Conservation (phyloP, 2,888 invertebrate species). For the Archips crataeganus region DNA sequence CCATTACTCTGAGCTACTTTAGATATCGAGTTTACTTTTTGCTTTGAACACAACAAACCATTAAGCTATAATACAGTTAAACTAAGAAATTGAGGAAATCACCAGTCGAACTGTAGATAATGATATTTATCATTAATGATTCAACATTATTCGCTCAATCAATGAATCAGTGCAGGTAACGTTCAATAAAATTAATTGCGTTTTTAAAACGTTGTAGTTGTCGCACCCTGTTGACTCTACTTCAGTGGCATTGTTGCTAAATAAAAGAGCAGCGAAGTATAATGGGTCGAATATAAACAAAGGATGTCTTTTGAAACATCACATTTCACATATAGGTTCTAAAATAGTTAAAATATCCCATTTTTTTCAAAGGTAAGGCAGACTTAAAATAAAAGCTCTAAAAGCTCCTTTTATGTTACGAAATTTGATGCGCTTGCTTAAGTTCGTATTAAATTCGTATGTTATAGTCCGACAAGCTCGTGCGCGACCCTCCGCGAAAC, state of each 20-base stretch:
- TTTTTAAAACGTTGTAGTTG: background rate
- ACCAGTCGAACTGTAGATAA: constrained; percentile 56
- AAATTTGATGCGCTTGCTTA: background rate
- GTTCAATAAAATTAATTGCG: background rate
- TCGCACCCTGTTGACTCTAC: constrained; percentile 11
- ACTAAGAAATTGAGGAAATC: background rate
- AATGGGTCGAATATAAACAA: constrained; percentile 20
- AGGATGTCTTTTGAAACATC: background rate
- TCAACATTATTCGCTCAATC: background rate
- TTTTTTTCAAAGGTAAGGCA: background rate
- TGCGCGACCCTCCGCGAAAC: too few species aligned
- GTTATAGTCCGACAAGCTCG: too few species aligned
- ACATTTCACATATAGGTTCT: constrained; percentile 10
- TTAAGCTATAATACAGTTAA: background rate
- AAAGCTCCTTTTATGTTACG: background rate
- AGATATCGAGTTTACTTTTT: constrained; percentile 13
- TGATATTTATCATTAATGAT: background rate
- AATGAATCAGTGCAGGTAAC: background rate
- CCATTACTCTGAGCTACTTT: constrained; percentile 14
- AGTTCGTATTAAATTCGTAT: too few species aligned
- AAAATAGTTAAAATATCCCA: constrained; percentile 9
- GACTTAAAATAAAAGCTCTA: background rate
- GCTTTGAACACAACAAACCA: background rate
- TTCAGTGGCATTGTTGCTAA: constrained; percentile 17
- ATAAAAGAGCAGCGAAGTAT: background rate